These are phyloP conservation scores for Mimas tiliae DNA, from an alignment of 2,888 invertebrate species.

Conservation along the genomic window DNA sequence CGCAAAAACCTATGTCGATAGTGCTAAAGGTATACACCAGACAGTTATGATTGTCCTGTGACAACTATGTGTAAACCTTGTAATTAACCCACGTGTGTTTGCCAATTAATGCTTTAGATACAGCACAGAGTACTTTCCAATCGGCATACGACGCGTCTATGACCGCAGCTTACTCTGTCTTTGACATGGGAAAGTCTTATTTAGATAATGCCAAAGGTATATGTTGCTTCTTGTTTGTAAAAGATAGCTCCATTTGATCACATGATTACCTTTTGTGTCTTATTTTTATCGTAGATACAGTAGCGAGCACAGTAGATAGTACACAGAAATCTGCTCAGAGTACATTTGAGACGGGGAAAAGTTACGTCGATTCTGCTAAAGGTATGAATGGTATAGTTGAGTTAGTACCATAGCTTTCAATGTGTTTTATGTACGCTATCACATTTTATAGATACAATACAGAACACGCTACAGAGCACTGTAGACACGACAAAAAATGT, in stretches of 20 bases:
- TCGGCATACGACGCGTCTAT: constrained; percentile 56
- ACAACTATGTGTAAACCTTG: constrained; percentile 28
- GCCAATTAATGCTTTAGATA: constrained; percentile 58
- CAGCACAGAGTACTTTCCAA: constrained; percentile 62
- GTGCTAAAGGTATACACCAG: constrained; percentile 63
- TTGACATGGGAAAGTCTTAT: constrained; percentile 63
- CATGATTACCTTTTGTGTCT: constrained; percentile 17
- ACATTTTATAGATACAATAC: constrained; percentile 52
- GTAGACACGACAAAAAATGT: constrained; percentile 59
- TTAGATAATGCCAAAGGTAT: constrained; percentile 61
- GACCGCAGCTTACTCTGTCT: constrained; percentile 62
- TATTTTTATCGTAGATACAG: constrained; percentile 60
- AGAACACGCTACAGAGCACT: constrained; percentile 50
- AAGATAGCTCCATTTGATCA: neutral
- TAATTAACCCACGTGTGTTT: constrained; percentile 36
- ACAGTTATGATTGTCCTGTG: constrained; percentile 35
- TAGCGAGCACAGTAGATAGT: constrained; percentile 68
- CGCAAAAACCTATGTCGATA: constrained; percentile 60
- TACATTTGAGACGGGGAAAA: constrained; percentile 64
- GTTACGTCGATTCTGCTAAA: constrained; percentile 66
- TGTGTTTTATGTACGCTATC: constrained; percentile 34
- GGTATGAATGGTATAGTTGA: constrained; percentile 49
- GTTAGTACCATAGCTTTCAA: constrained; percentile 15
- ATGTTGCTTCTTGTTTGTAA: constrained; percentile 16
- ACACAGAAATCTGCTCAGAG: constrained; percentile 75